phyloP scores from a whole-genome alignment of 2,797 vertebrate genomes.

The Enteromius viviparus region DNA sequence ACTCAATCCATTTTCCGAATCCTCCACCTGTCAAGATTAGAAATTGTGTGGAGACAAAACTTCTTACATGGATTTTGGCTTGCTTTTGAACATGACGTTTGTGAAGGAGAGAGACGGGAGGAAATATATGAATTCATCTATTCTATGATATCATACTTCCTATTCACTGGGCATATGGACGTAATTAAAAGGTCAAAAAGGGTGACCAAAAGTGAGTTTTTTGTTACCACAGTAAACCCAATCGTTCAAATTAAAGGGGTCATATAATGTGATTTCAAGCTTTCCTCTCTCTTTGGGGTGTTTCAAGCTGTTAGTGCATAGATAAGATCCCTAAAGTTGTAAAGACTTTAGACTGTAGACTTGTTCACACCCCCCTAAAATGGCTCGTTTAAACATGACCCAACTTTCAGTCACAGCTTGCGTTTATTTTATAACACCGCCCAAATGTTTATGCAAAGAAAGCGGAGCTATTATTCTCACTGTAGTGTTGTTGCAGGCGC shows the following conservation, averaged over 20 bases:
- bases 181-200: background rate
- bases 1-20: constrained; percentile 70
- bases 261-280: too few relatives aligned
- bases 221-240: background rate
- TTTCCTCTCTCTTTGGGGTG: too few relatives aligned
- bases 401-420: too few relatives aligned
- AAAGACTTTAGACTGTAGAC: too few relatives aligned
- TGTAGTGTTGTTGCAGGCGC: too few relatives aligned
- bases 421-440: too few relatives aligned
- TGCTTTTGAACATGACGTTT: constrained; percentile 58
- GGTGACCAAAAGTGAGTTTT: background rate
- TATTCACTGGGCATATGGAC: background rate
- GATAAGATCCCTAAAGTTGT: too few relatives aligned
- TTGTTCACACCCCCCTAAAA: too few relatives aligned
- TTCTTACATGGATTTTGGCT: constrained; percentile 62
- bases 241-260: background rate
- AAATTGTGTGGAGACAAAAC: constrained; percentile 66
- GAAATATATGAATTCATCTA: constrained; percentile 8
- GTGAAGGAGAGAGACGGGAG: constrained; percentile 27
- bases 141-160: background rate
- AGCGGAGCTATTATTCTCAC: too few relatives aligned
- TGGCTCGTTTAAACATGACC: too few relatives aligned
- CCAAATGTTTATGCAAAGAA: too few relatives aligned
- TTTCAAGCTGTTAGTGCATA: too few relatives aligned
- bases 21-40: constrained; percentile 62